These are phyloP conservation scores for Lochmaea crataegi DNA, from an alignment of 2,888 invertebrate genomes.

Conservation along the genomic window DNA sequence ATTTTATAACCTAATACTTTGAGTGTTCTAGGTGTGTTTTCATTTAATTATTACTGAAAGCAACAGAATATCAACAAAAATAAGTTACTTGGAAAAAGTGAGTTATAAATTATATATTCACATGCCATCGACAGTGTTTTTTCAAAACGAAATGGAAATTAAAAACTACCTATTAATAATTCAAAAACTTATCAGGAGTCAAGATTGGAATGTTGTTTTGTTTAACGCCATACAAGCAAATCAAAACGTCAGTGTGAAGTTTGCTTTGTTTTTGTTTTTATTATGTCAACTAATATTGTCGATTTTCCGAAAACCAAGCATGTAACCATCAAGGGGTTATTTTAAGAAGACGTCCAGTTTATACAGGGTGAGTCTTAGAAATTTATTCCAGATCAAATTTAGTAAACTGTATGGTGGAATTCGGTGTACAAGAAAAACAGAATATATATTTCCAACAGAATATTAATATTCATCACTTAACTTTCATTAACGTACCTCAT, in stretches of 20 bases:
- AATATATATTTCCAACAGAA: too few species aligned
- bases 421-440: too few species aligned
- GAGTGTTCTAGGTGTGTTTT: conserved; percentile 32
- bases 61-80: conserved; percentile 10
- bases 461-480: too few species aligned
- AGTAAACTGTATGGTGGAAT: too few species aligned
- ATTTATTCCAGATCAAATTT: too few species aligned
- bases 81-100: conserved; percentile 20
- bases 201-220: conserved; percentile 25
- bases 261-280: conserved; percentile 24
- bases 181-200: conserved; percentile 21
- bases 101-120: conserved; percentile 36
- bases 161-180: conserved; percentile 35
- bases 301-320: conserved; percentile 8
- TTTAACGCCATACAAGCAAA: conserved; percentile 18
- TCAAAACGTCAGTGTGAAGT: conserved; percentile 12
- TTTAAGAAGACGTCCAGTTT: neutral
- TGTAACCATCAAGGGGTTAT: neutral
- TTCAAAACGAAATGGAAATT: conserved; percentile 39
- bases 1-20: neutral
- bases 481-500: too few species aligned
- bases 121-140: conserved; percentile 41
- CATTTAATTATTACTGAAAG: conserved; percentile 19
- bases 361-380: neutral
- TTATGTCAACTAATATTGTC: conserved; percentile 27